Evolutionary conservation across 2,113 vertebrate species (phyloP).

Genomic region (Eidolon helvum): DNA sequence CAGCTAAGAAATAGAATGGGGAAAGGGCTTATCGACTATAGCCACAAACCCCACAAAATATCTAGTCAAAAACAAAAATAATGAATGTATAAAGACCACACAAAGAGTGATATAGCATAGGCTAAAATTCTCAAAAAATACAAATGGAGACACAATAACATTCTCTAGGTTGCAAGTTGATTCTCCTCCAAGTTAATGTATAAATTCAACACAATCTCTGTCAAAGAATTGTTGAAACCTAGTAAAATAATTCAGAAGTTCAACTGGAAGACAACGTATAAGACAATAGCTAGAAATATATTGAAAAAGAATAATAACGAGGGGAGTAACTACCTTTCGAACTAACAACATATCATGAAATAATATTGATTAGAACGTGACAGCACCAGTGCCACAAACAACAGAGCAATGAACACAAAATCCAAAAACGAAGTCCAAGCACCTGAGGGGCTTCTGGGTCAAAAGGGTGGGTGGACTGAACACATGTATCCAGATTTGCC

Average conservation of each 20-base stretch:
- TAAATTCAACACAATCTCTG: background rate
- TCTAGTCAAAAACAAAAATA: background rate
- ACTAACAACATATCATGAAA: background rate
- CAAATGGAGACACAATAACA: background rate
- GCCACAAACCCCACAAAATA: background rate
- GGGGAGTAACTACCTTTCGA: background rate
- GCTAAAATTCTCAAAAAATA: background rate
- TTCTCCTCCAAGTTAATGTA: background rate
- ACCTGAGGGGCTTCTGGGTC: background rate
- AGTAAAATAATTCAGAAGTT: background rate
- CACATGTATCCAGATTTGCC: background rate
- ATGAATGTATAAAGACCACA: background rate
- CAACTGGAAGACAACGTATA: background rate
- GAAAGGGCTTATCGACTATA: background rate
- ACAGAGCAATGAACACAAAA: background rate
- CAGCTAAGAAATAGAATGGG: background rate
- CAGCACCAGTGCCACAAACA: background rate
- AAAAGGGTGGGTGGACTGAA: background rate
- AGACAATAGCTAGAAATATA: background rate
- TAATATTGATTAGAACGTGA: no score
- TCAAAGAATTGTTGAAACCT: background rate
- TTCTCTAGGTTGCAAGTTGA: background rate
- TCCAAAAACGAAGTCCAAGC: background rate
- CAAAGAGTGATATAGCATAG: background rate
- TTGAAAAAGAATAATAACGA: background rate